Conservation (phyloP, 30 jellyfish, hydroid and myxozoan species). For the Clytia hemisphaerica region DNA sequence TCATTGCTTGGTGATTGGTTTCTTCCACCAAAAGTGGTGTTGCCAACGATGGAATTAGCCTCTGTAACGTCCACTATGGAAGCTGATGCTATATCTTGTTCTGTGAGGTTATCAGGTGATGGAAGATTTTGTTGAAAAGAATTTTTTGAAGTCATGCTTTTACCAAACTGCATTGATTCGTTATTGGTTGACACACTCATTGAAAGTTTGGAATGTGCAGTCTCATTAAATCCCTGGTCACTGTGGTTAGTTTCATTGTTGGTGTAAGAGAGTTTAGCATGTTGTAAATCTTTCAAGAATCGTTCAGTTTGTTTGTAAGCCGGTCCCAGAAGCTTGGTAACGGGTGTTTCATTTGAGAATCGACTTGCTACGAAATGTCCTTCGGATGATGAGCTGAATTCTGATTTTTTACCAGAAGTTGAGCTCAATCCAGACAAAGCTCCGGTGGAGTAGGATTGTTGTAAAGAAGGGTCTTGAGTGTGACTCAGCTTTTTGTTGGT, state of each 20-base stretch:
- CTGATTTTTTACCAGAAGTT: too few relatives aligned
- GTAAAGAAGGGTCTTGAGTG: too few relatives aligned
- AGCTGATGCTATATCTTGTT: conserved; percentile 10
- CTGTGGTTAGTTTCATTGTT: neutral
- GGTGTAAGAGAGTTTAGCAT: neutral
- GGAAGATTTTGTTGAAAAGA: neutral
- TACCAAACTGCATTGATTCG: too few relatives aligned
- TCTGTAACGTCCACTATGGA: neutral
- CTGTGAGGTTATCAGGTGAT: neutral
- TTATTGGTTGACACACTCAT: too few relatives aligned
- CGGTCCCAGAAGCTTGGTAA: conserved; percentile 46
- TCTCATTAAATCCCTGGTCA: neutral
- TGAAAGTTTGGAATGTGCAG: too few relatives aligned
- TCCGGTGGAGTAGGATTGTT: too few relatives aligned
- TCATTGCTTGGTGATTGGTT: neutral
- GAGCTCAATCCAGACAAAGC: too few relatives aligned
- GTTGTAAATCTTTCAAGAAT: conserved; percentile 37
- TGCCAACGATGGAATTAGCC: neutral
- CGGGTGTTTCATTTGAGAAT: conserved; percentile 44
- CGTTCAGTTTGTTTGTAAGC: conserved; percentile 48
- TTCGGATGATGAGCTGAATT: too few relatives aligned
- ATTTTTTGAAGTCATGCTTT: neutral
- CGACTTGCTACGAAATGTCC: too few relatives aligned
- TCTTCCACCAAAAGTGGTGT: neutral
- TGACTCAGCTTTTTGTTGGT: too few relatives aligned